A percentile compares a stretch with the other conserved stretches of the same genome.
Evolutionary conservation across 2,888 invertebrate genomes (phyloP).

Genomic region (Chymomyza amoena): DNA sequence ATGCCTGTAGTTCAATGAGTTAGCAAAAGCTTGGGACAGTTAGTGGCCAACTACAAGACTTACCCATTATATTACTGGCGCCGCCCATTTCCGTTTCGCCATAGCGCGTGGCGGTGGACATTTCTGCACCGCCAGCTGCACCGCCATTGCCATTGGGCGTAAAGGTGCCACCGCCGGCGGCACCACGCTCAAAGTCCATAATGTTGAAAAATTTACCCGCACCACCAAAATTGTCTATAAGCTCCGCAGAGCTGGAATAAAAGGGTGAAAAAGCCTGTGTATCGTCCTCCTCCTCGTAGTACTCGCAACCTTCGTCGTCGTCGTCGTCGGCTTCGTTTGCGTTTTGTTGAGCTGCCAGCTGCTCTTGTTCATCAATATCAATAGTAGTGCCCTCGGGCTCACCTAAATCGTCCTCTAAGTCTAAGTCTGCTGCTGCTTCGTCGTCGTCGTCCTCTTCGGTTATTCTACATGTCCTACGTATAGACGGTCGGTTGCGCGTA

Average conservation of each 20-base stretch:
- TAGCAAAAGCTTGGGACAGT: not conserved
- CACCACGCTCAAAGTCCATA: constrained; percentile 58
- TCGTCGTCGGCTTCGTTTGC: constrained; percentile 39
- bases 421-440: constrained; percentile 23
- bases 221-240: constrained; percentile 57
- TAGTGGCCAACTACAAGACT: constrained; percentile 7
- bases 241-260: constrained; percentile 65
- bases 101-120: constrained; percentile 35
- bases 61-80: constrained; percentile 62
- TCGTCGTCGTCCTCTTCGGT: constrained; percentile 64
- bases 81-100: constrained; percentile 53
- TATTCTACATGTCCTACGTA: constrained; percentile 61
- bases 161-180: constrained; percentile 53
- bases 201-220: constrained; percentile 62
- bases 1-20: constrained; percentile 40
- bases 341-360: constrained; percentile 37
- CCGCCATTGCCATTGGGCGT: constrained; percentile 60
- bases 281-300: constrained; percentile 61
- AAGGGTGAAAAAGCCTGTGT: constrained; percentile 65
- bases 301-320: constrained; percentile 59
- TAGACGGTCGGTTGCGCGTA: constrained; percentile 56
- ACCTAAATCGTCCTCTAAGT: constrained; percentile 47
- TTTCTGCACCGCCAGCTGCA: constrained; percentile 49
- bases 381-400: constrained; percentile 63
- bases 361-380: constrained; percentile 52